Conservation (phyloP, 2,888 invertebrate species). For the Macropis europaea region DNA sequence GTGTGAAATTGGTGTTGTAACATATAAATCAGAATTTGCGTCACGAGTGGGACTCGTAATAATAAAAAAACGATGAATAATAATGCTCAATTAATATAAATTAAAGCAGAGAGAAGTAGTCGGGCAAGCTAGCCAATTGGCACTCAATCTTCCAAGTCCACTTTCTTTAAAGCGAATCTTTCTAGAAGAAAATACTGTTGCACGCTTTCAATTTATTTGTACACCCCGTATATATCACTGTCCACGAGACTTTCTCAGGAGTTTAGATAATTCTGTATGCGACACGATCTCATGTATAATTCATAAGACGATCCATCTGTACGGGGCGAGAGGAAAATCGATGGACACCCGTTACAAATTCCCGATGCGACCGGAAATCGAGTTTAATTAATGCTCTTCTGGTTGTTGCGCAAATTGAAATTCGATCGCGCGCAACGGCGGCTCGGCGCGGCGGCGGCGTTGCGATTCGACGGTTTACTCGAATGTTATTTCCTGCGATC, state of each 20-base stretch:
- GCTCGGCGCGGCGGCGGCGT: neutral
- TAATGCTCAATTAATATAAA: too few species aligned
- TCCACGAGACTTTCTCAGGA: neutral
- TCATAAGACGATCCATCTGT: conserved; percentile 8
- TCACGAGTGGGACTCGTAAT: too few species aligned
- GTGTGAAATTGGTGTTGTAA: too few species aligned
- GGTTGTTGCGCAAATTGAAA: neutral
- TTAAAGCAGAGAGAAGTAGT: too few species aligned
- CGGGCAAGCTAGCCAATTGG: too few species aligned
- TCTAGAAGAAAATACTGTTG: too few species aligned
- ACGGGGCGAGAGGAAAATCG: neutral
- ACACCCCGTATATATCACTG: neutral
- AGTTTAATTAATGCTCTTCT: conserved; percentile 18
- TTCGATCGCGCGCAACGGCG: neutral
- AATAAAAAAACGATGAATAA: too few species aligned
- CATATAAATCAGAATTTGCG: too few species aligned
- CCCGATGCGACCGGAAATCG: neutral
- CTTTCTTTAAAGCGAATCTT: too few species aligned
- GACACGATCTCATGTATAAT: conserved; percentile 15
- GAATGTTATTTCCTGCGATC: conserved; percentile 19
- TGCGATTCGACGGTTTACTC: conserved; percentile 13
- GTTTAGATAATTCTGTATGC: neutral
- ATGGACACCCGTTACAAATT: neutral
- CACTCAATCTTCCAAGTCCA: too few species aligned
- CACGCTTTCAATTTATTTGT: too few species aligned